Evolutionary conservation across 2,888 invertebrate genomes (phyloP).

Genomic region (Lochmaea capreae): DNA sequence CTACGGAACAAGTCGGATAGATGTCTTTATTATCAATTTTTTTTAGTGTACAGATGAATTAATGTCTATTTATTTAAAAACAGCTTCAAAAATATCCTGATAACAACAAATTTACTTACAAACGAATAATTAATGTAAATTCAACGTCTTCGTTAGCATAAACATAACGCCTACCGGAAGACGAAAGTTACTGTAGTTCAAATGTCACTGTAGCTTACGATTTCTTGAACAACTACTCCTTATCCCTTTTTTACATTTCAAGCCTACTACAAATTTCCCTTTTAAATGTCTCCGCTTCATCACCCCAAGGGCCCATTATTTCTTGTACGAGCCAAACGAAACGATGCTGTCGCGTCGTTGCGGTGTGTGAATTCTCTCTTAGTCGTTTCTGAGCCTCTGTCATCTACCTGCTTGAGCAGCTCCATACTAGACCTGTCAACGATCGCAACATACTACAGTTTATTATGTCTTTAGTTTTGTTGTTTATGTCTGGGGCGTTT

Average conservation of each 20-base stretch:
- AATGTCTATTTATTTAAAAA: too few relatives aligned
- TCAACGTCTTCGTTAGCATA: too few relatives aligned
- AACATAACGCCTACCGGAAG: background rate
- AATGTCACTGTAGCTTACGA: constrained; percentile 1
- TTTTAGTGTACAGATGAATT: too few relatives aligned
- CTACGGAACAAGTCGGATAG: too few relatives aligned
- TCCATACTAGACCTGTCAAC: constrained; percentile 8
- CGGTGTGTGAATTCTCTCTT: constrained; percentile 10
- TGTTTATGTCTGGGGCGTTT: background rate
- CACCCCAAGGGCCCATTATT: constrained; percentile 17
- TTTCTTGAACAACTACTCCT: constrained; percentile 12
- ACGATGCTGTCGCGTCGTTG: constrained; percentile 10
- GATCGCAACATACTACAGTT: background rate
- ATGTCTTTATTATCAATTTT: too few relatives aligned
- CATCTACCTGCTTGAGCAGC: constrained; percentile 11
- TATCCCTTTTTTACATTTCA: constrained; percentile 12
- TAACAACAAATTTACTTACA: too few relatives aligned
- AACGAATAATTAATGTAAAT: too few relatives aligned
- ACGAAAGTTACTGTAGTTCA: background rate
- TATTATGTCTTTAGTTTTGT: background rate
- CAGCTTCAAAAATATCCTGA: too few relatives aligned
- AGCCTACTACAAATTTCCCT: constrained; percentile 19
- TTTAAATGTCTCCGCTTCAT: constrained; percentile 18
- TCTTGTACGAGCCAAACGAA: constrained; percentile 8
- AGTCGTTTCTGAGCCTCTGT: constrained; percentile 16